Evolutionary conservation across 2,113 vertebrate species (phyloP).

Genomic region (Pterophyllum scalare): DNA sequence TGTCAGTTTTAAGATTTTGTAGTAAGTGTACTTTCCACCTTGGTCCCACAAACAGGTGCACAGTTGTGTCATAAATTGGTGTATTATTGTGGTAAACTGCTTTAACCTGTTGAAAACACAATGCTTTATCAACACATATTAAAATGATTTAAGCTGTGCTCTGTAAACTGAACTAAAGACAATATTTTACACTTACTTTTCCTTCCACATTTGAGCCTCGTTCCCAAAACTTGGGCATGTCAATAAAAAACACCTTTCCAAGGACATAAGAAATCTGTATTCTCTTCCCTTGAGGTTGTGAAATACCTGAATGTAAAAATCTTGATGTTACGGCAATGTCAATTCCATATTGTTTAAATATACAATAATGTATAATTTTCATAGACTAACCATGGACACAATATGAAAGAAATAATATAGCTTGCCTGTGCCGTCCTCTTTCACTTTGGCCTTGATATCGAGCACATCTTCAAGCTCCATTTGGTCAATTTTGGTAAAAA

Average conservation of each 20-base stretch:
- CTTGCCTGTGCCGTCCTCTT: slow-evolving; percentile 76
- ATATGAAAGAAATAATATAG: not conserved
- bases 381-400: too few species aligned
- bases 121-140: not conserved
- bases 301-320: slow-evolving; percentile 39
- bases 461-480: not conserved
- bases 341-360: too few species aligned
- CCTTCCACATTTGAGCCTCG: slow-evolving; percentile 53
- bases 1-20: slow-evolving; percentile 73
- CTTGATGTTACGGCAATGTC: too few species aligned
- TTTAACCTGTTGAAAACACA: not conserved
- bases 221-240: slow-evolving; percentile 66
- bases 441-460: not conserved
- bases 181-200: slow-evolving; percentile 56
- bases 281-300: not conserved
- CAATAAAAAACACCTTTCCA: slow-evolving; percentile 69
- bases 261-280: slow-evolving; percentile 33
- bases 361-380: too few species aligned
- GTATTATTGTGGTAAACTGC: slow-evolving; percentile 4
- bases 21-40: not conserved
- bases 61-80: not conserved
- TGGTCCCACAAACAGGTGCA: not conserved
- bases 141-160: not conserved
- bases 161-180: not conserved
- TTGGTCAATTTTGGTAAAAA: slow-evolving; percentile 38